Evolutionary conservation across 2,113 vertebrate genomes (phyloP), one percentile per base, ranked within the genome.

Genomic region (Cygnus buccinator): DNA sequence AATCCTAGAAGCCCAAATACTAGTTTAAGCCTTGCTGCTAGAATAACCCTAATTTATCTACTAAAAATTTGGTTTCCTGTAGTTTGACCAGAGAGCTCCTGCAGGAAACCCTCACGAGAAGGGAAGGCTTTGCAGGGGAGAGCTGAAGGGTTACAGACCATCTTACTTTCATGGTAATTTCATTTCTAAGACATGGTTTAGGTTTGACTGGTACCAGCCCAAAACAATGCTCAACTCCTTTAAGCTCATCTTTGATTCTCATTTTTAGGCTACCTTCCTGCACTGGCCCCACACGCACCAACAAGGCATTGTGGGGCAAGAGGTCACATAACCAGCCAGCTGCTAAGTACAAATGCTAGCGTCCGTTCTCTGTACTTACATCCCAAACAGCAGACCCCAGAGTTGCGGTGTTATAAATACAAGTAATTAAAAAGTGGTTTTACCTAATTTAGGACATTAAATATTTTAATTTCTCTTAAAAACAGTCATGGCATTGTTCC

Each of bases 61-160:
- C 72, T 41, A 11, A 8, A 44, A 68, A 6, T 35, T 23, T 33
- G 16, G 18, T 50, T 74, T 54, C 9, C 50, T 44, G 4, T 26
- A 72, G 35, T 1, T 43, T 52, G 58, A 68, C 31, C 39, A 19
- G 21, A 54, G 14, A 29, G 65, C 8, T 28, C 9, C 41, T 61
- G 18, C 57, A 28, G 39, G 28, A 25, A 84, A 1, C 14, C 23
- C 59, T 17, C 26, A 7, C 2, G 29, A 82, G 29, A 68, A 10
- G 3, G 7, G 20, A 5, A 8, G 0, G 0, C 17, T 23, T 11
- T 16, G 3, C 9, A 63, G 10, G 28, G 5, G 7, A 14, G 67
- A 43, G 5, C 0, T 48, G 31, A 77, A 43, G 35, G 41, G 37
- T 16, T 57, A 50, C 2, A 80, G 29, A 61, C 4, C 4, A 37